Evolutionary conservation across 2,888 invertebrate genomes (phyloP).

Genomic region (Punctoribates punctum): DNA sequence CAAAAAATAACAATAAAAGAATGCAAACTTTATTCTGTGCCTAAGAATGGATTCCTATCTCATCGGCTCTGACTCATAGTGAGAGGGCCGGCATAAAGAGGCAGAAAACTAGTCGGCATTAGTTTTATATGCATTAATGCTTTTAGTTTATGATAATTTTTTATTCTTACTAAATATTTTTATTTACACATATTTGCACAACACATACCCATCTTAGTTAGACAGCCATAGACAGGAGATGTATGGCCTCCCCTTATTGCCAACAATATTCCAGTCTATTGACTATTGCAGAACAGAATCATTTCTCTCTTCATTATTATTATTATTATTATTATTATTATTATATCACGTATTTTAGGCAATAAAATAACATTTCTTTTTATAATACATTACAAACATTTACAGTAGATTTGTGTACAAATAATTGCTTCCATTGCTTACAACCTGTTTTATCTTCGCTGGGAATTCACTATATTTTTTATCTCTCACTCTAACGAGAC

Average conservation of each 20-base stretch:
- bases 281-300: not conserved
- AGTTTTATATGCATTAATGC: not conserved
- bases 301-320: not conserved
- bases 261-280: not conserved
- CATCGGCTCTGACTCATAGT: not conserved
- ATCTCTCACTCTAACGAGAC: not conserved
- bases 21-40: not conserved
- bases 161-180: not conserved
- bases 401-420: not conserved
- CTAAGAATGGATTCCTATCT: not conserved
- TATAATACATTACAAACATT: not conserved
- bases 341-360: slow-evolving; percentile 12
- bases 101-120: not conserved
- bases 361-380: slow-evolving; percentile 8
- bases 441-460: slow-evolving; percentile 23
- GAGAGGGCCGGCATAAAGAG: not conserved
- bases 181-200: not conserved
- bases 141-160: not conserved
- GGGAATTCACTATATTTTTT: not conserved
- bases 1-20: slow-evolving; percentile 4
- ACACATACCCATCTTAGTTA: not conserved
- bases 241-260: not conserved
- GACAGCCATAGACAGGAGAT: no score
- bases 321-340: not conserved
- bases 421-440: slow-evolving; percentile 3